Evolutionary conservation across 2,888 invertebrate species (phyloP).

Genomic region (Dichetophora obliterata): DNA sequence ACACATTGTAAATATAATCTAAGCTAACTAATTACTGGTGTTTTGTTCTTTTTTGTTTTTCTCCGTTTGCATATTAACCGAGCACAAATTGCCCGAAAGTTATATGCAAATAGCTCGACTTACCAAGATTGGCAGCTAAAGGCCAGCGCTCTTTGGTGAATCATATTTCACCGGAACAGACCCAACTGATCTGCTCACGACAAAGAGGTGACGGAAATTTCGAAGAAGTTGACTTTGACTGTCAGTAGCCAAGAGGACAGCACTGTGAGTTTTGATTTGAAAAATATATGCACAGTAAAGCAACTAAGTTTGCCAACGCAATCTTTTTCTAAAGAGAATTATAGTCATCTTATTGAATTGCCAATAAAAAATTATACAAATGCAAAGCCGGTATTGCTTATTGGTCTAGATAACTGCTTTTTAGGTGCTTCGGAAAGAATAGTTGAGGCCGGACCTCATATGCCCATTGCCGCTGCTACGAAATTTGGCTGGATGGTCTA

Average conservation of each 20-base stretch:
- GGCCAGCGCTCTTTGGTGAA: too few species aligned
- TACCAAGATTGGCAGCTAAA: too few species aligned
- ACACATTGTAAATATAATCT: too few species aligned
- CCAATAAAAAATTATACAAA: not conserved
- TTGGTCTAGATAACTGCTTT: conserved; percentile 10
- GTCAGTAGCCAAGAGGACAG: not conserved
- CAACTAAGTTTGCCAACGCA: not conserved
- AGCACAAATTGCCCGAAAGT: too few species aligned
- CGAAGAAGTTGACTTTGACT: not conserved
- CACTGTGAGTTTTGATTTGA: not conserved
- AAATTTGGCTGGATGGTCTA: not conserved
- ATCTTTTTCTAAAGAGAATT: not conserved
- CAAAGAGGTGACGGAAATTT: not conserved
- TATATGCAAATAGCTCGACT: too few species aligned
- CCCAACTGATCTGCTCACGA: too few species aligned
- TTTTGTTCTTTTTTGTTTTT: too few species aligned
- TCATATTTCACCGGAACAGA: too few species aligned
- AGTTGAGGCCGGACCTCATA: not conserved
- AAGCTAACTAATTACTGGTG: too few species aligned
- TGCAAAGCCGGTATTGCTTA: not conserved
- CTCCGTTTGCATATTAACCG: too few species aligned
- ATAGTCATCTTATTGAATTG: not conserved
- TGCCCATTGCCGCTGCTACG: not conserved
- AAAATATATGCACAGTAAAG: not conserved
- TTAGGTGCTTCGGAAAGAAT: not conserved